phyloP scores from a whole-genome alignment of 2,113 vertebrate genomes.

The Bubo bubo region DNA sequence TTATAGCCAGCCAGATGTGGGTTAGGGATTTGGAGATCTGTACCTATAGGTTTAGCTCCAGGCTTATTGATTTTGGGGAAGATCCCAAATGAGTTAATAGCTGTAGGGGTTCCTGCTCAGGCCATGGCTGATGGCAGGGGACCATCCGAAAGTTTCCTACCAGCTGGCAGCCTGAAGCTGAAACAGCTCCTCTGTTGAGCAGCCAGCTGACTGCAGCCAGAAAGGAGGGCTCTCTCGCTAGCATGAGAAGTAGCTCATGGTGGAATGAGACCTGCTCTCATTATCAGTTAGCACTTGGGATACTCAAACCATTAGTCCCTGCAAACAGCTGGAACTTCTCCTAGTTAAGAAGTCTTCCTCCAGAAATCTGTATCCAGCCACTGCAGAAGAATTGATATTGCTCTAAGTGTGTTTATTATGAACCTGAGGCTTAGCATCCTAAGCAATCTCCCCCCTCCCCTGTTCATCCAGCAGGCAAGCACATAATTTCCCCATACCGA shows the following conservation, averaged over 20 bases:
- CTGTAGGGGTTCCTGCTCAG: background rate
- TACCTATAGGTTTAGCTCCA: background rate
- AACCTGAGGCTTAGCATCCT: background rate
- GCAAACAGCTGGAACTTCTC: background rate
- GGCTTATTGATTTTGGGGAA: background rate
- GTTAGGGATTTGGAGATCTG: background rate
- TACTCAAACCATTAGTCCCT: background rate
- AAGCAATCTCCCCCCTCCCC: background rate
- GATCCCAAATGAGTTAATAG: background rate
- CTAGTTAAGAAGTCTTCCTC: background rate
- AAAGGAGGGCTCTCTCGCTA: background rate
- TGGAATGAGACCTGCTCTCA: background rate
- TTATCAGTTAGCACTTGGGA: background rate
- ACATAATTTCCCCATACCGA: background rate
- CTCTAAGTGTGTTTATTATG: background rate
- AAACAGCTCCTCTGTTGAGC: background rate
- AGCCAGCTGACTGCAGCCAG: background rate
- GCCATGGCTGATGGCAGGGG: background rate
- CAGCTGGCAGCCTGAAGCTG: background rate
- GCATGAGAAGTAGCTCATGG: background rate
- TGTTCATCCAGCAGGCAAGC: background rate
- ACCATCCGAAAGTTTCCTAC: background rate
- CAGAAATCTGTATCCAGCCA: background rate
- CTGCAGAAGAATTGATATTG: background rate
- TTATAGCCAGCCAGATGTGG: background rate